Conservation (phyloP, 1,140 invertebrate genomes). For the Drosophila sechellia region DNA sequence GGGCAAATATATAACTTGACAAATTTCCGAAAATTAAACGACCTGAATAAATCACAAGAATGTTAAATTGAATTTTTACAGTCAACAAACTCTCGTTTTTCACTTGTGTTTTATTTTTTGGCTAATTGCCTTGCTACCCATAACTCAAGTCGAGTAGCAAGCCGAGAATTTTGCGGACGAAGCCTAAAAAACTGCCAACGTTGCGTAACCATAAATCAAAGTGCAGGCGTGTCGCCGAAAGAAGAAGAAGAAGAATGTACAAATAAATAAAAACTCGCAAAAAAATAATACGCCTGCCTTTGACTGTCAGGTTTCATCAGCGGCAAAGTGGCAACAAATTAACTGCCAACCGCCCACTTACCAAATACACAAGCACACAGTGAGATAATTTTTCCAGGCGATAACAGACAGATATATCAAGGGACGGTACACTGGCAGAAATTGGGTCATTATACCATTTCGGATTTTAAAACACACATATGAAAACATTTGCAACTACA, state of each 20-base stretch:
- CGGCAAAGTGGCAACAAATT: slow-evolving; percentile 58
- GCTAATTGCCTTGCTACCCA: slow-evolving; percentile 41
- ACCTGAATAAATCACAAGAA: slow-evolving; percentile 7
- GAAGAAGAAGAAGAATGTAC: slow-evolving; percentile 4
- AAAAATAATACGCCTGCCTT: slow-evolving; percentile 27
- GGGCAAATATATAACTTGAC: neutral
- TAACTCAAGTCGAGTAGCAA: slow-evolving; percentile 55
- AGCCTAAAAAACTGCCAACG: slow-evolving; percentile 46
- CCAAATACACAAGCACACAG: slow-evolving; percentile 28
- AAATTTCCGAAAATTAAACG: neutral
- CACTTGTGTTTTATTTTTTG: slow-evolving; percentile 33
- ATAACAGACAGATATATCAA: slow-evolving; percentile 35
- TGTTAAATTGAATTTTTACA: slow-evolving; percentile 6
- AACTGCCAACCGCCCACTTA: slow-evolving; percentile 45
- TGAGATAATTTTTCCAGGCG: slow-evolving; percentile 46
- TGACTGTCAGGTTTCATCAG: slow-evolving; percentile 62
- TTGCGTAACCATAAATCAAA: slow-evolving; percentile 75
- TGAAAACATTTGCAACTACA: neutral
- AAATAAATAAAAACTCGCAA: slow-evolving; percentile 10
- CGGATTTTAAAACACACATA: neutral
- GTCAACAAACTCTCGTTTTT: slow-evolving; percentile 49
- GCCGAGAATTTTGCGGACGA: slow-evolving; percentile 28
- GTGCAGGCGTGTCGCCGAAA: slow-evolving; percentile 46
- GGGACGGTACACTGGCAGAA: slow-evolving; percentile 5
- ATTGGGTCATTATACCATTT: neutral